Evolutionary conservation across 2,113 vertebrate species (phyloP), one percentile per base, ranked within the genome.

Genomic region (Tenrec ecaudatus): DNA sequence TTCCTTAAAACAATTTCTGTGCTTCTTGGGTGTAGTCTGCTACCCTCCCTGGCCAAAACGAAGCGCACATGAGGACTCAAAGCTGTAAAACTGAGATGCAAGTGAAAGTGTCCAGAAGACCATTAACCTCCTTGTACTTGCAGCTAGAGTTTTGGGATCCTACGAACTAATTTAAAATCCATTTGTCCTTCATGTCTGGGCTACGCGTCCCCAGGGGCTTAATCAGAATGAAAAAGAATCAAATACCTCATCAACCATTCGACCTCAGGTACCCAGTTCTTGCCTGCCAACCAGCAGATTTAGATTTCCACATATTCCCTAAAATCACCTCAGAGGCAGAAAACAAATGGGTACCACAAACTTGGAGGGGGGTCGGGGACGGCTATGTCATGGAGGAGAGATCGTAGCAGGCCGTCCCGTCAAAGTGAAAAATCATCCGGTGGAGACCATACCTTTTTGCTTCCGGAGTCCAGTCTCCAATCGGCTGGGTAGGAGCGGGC

Each of bases 211-310:
- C 94, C 38, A 71, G 91, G 82, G 95, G 47, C 95, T 96, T 96
- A 96, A 96, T 96, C 95, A 96, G 88, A 95, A 95, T 77, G 86
- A 94, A 94, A 97, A 95, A 95, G 94, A 93, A 84, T 89, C 88
- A 91, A 36, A 53, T 69, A 73, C 66, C 22, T 53, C 69, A 90
- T 82, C 94, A 85, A 79, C 69, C 0, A 8, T 29, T 58, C 12
- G 0, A 62, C 58, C 82, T 93, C 85, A 78, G 66, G 75, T 82
- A 84, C 88, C 79, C 53, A 43, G 89, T 64, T 89, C 88, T 66
- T 62, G 82, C 83, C n/a, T 77, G 62, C 82, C 0, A 2, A 69
- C 85, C 23, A 68, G 75, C 53, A 83, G 91, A 92, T 86, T 92
- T 78, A 86, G 82, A 86, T 91, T 91, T 92, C 77, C 62, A 69